These are phyloP conservation scores for Silurus aristotelis DNA, from an alignment of 2,797 vertebrate genomes.

Conservation along the genomic window DNA sequence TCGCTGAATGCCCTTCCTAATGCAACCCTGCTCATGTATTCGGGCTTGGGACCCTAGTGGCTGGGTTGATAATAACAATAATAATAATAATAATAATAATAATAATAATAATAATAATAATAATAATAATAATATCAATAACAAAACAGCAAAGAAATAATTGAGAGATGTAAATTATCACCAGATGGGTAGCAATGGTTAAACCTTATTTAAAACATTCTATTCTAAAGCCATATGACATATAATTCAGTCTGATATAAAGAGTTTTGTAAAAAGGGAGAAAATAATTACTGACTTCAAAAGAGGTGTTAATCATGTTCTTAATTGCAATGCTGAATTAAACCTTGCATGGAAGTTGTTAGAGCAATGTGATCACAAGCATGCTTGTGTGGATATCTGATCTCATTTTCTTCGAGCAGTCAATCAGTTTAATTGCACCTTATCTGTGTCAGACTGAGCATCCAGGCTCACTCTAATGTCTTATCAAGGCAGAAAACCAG, in stretches of 20 bases:
- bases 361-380: neutral
- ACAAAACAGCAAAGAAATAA: neutral
- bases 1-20: too few species aligned
- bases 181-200: neutral
- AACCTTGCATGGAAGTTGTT: neutral
- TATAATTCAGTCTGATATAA: neutral
- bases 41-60: too few species aligned
- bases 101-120: neutral
- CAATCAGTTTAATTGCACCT: constrained; percentile 46
- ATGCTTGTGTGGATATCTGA: constrained; percentile 14
- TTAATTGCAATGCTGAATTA: neutral
- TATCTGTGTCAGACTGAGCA: constrained; percentile 39
- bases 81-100: too few species aligned
- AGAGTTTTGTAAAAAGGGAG: neutral
- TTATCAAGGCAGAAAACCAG: constrained; percentile 33
- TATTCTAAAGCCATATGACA: neutral
- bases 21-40: too few species aligned
- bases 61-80: too few species aligned
- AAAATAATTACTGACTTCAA: constrained; percentile 4
- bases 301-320: neutral
- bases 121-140: neutral
- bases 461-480: constrained; percentile 17
- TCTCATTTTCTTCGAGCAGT: constrained; percentile 25
- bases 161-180: neutral
- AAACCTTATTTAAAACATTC: neutral